Evolutionary conservation across 2,888 invertebrate species (phyloP), one percentile per base, ranked within the genome.

Genomic region (Empis stercorea): DNA sequence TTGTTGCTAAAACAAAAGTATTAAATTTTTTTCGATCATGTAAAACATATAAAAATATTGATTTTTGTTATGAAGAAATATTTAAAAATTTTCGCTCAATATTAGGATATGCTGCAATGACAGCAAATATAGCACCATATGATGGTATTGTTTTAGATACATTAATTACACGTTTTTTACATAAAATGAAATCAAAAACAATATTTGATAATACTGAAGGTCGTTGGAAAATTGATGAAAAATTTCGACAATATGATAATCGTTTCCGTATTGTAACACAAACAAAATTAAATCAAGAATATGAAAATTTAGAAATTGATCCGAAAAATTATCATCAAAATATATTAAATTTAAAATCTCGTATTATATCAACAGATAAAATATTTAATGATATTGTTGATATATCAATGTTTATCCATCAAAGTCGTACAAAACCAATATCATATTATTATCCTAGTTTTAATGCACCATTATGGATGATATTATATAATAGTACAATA

Each of bases 371-470:
- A 13, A 11, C 27, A 10, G 27, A 27, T 27, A 14, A 27, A n/a
- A 62, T 60, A 3, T 66, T 56, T 49, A 59, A 57, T 27, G 36
- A 54, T 16, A 65, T 67, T 3, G 55, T 58, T 4, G 63, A 65
- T 44, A 66, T 65, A 64, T 62, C 59, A 16, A 45, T 66, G 32
- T 66, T 62, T 51, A 51, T 66, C 5, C 61, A 56, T 41, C 66
- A 66, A 51, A 66, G 67, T 44, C 63, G 61, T 1, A 53, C 59
- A 39, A 66, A 64, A 44, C 66, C 66, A 1, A 65, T 65, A 63
- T 62, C 65, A 2, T 66, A 66, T 37, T 66, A 59, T 47, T 65
- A 59, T 52, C 46, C 66, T 15, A 66, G 64, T 0, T 54, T 66
- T 2, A 61, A 59, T 44, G 63, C 63, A 0, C 67, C 66, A 41